Percentiles rank a stretch among this genome's conserved stretches.
These are phyloP conservation scores for Drosophila rellima DNA, from an alignment of 2,888 invertebrate species.

Conservation along the genomic window DNA sequence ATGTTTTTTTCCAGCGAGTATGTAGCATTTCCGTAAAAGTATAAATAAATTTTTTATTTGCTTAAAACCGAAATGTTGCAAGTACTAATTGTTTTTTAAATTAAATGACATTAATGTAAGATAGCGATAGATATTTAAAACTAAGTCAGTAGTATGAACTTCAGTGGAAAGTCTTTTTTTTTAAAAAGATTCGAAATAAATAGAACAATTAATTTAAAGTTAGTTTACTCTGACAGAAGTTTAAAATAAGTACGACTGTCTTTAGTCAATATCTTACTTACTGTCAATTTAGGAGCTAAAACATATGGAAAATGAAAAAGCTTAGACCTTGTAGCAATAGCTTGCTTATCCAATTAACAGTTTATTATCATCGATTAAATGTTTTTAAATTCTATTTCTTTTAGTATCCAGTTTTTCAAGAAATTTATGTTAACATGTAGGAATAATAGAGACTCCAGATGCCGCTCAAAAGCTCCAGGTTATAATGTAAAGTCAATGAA, in stretches of 20 bases:
- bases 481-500: not conserved
- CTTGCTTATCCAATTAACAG: not conserved
- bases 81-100: constrained; percentile 14
- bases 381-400: not conserved
- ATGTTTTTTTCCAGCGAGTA: constrained; percentile 33
- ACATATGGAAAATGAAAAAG: not conserved
- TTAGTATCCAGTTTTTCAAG: not conserved
- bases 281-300: not conserved
- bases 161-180: not conserved
- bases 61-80: constrained; percentile 6
- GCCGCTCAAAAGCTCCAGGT: not conserved
- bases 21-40: constrained; percentile 55
- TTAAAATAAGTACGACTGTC: not conserved
- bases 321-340: not conserved
- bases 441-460: no score
- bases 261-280: not conserved
- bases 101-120: constrained; percentile 7
- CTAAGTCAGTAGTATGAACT: constrained; percentile 2
- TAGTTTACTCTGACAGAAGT: not conserved
- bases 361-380: constrained; percentile 3
- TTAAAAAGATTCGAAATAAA: not conserved
- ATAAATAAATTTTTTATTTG: constrained; percentile 58
- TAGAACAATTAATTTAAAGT: not conserved
- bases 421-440: no score
- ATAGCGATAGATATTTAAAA: constrained; percentile 9